Conservation (phyloP, 1,140 invertebrate species). For the Sycophaga agraensis region DNA sequence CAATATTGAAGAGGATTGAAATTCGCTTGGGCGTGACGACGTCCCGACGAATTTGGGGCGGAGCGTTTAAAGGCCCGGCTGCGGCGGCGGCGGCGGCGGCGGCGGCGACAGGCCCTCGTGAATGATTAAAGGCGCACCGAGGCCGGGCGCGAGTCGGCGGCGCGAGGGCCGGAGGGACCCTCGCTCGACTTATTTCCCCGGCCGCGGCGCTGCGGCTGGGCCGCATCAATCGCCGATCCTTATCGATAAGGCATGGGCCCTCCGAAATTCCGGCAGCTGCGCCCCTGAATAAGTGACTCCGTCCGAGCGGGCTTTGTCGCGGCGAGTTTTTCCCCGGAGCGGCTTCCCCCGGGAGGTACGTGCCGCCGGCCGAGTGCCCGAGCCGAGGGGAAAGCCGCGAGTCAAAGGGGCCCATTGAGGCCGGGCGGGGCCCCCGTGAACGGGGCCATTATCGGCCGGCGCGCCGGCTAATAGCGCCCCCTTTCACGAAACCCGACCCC, state of each 20-base stretch:
- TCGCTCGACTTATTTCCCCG: conserved; percentile 15
- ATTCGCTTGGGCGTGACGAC: conserved; percentile 42
- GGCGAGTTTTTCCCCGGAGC: neutral
- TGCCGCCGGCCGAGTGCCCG: no score
- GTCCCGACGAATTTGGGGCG: conserved; percentile 54
- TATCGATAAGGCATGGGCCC: conserved; percentile 31
- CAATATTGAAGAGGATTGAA: conserved; percentile 58
- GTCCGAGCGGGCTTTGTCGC: no score
- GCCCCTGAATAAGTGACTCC: neutral
- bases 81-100: no score
- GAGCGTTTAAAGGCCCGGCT: conserved; percentile 50
- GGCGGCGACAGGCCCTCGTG: conserved; percentile 49
- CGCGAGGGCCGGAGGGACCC: no score
- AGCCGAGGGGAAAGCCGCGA: conserved; percentile 5
- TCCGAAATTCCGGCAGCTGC: conserved; percentile 9
- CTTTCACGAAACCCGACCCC: conserved; percentile 43
- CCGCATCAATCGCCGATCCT: conserved; percentile 21
- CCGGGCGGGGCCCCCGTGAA: conserved; percentile 35
- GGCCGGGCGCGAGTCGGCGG: conserved; percentile 42
- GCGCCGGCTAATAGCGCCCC: conserved; percentile 35
- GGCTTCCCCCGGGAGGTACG: no score
- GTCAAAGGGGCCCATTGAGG: conserved; percentile 13
- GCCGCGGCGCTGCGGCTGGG: neutral
- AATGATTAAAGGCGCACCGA: conserved; percentile 49
- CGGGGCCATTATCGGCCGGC: conserved; percentile 42